Base-by-base conservation (phyloP, 2,797 vertebrate genomes). In the Poecile montanus region DNA sequence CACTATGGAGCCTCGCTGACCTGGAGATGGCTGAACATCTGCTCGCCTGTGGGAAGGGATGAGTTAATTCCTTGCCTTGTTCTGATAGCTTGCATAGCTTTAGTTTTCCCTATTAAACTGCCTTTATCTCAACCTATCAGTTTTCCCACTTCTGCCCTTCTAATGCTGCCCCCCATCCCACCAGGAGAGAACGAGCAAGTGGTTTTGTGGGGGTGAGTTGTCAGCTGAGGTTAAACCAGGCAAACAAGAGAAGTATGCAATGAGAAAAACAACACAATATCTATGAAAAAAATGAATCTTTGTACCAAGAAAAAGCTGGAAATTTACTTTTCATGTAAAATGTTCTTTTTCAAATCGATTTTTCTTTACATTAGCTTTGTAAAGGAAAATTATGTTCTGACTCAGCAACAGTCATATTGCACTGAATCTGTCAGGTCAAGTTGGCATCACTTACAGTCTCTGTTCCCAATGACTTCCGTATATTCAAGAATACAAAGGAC, bases 161-260 rank as follows among this genome's bases (percentile, higher is more conserved):
- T 8, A 25, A 8, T 42, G 66, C 27, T 42, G 16, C 42, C 27
- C 3, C 6, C 3, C 11, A 42, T n/a, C 26, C 30, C 36, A 42
- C 8, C 3, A 4, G 23, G 8, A 13, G 3, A 29, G 13, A 61
- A 27, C 5, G 30, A 71, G 13, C 13, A 40, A 47, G 38, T 3
- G 4, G 22, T 44, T 44, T 4, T 8, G 4, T 17, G 5, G 7
- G 47, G 6, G 1, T 10, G 13, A 61, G 5, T 13, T 66, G 27
- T 27, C 0, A 0, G 6, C 48, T 51, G 21, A 40, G 23, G 16
- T 53, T 61, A 61, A 78, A 70, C 8, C 27, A 62, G 2, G 2
- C 20, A 83, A 70, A 74, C 4, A 74, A 80, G 7, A n/a, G 27
- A 82, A 80, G 22, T 4, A 29, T 25, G 34, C 42, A 38, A 76